Conservation (phyloP, 2,797 vertebrate species). For the Anguilla obscura region DNA sequence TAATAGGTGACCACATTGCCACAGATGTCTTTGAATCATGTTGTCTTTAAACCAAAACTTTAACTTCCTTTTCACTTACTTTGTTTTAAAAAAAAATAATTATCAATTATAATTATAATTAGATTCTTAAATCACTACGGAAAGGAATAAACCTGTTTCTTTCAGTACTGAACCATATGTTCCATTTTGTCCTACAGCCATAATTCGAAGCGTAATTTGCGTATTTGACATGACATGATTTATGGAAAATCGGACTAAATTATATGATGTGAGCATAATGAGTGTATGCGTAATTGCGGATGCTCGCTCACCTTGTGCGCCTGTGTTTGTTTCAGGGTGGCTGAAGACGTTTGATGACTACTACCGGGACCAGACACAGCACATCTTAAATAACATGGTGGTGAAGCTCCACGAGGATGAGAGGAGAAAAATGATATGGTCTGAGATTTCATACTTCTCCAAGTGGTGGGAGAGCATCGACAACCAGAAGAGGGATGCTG, state of each 20-base stretch:
- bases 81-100: background rate
- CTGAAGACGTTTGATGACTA: slow-evolving; percentile 93
- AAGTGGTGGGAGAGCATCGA: slow-evolving; percentile 90
- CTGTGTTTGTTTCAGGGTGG: slow-evolving; percentile 78
- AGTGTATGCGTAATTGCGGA: background rate
- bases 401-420: slow-evolving; percentile 81
- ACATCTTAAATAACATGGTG: slow-evolving; percentile 91
- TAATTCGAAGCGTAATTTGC: background rate
- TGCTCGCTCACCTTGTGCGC: background rate
- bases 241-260: background rate
- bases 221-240: background rate
- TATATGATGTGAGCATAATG: background rate
- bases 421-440: slow-evolving; percentile 88
- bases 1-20: background rate
- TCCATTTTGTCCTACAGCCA: background rate
- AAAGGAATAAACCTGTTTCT: background rate
- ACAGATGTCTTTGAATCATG: background rate
- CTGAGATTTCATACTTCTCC: slow-evolving; percentile 89
- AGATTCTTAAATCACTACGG: background rate
- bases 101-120: background rate
- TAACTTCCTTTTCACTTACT: background rate
- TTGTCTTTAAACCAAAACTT: background rate
- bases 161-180: background rate
- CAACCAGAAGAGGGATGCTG: slow-evolving; percentile 78
- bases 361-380: slow-evolving; percentile 87